Evolutionary conservation across 2,888 invertebrate species (phyloP), one percentile per base, ranked within the genome.

Genomic region (Cheilosia impressa): DNA sequence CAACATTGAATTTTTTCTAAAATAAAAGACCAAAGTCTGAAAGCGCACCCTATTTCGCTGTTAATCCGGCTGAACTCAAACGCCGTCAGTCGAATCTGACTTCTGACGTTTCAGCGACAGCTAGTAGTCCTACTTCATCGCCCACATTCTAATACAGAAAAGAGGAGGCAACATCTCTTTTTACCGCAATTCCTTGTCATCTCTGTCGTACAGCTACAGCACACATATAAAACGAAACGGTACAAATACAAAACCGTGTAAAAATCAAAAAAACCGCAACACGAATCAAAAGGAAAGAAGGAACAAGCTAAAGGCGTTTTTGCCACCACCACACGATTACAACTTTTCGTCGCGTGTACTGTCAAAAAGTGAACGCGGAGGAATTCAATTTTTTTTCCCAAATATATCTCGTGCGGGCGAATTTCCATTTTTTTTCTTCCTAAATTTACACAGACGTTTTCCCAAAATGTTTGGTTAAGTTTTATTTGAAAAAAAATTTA

Each of bases 301-400:
- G 2, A 31, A 55, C 62, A 76, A 68, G 78, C 66, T 78, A 52
- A 73, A 83, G 83, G 83, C 78, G 75, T 79, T 84, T 84, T 79
- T 82, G 84, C 69, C 75, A 79, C 79, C 79, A 75, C 69, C 84
- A 50, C 71, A 79, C 79, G 75, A 75, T 69, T 69, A 69, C 63
- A 71, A 60, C 34, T 76, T 84, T 79, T 75, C 69, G 52, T 63
- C 47, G 71, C 63, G 58, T 84, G 62, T 73, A 68, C 84, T 84
- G 84, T 84, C 84, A 84, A 75, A 79, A 75, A 55, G 41, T 62
- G 66, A 76, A 76, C 75, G 71, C 84, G 84, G 71, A 79, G 79
- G 60, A 84, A 77, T 65, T 24, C 1, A 10, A 19, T 31, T 34
- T 71, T 55, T 71, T 55, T 31, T 53, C 24, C 50, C 65, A 19